Base-by-base conservation (phyloP, 1,140 invertebrate species). In the Cydia strobilella region DNA sequence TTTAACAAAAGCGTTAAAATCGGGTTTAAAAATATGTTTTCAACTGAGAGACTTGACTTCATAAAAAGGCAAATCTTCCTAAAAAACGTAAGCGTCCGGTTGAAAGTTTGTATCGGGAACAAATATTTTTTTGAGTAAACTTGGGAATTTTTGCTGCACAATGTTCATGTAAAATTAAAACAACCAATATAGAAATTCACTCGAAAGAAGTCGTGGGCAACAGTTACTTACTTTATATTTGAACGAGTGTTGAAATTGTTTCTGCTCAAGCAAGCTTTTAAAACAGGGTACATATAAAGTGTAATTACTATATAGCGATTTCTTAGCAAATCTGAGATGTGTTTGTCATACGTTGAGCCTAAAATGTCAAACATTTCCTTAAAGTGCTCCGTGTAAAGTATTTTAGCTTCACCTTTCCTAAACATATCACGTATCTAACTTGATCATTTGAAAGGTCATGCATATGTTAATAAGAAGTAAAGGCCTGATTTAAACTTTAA, bases 381-480 rank as follows among this genome's bases (percentile, higher is more conserved):
- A 54, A 54, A 7, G 51, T 54, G n/a, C 51, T 54, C 6, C 51
- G 51, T 54, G n/a, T 54, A 54, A n/a, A 54, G 51, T 15, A 54
- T 54, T 54, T 18, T 54, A n/a, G 51, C 15, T 7, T 54, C 51
- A 54, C 4, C 51, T 54, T 15, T 48, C 9, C 12, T 48, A 48
- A 48, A 48, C 7, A 13, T 48, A 48, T 48, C 45, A 48, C 45
- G 12, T 15, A 48, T 48, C 45, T 39, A 15, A 54, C 51, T 0
- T 20, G n/a, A 54, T 54, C 7, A 2, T 54, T 4, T 54, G 7
- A 54, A 20, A 18, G n/a, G 35, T 39, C 35, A 48, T 54, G n/a
- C 51, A 18, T 48, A 48, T 48, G 12, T 13, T 45, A 51, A n/a
- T 51, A 51, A 15, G 48, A 51, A 51, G 48, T 51, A 18, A 15